A percentile compares a stretch with the other conserved stretches of the same genome.
phyloP scores from a whole-genome alignment of 2,113 vertebrate species.

The Emydura subglobosa region DNA sequence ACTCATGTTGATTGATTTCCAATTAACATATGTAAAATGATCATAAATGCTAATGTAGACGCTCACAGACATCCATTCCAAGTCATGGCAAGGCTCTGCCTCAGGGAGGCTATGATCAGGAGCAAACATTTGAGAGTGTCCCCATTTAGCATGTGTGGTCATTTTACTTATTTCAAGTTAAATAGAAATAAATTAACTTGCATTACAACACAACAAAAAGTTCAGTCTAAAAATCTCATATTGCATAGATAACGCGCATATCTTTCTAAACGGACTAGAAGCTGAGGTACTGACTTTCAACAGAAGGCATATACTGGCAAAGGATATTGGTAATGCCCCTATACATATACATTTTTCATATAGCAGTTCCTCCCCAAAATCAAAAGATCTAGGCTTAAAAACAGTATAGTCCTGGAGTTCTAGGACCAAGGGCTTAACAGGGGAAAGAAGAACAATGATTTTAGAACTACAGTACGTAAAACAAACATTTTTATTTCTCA shows the following conservation, averaged over 20 bases:
- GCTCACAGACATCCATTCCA: not conserved
- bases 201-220: not conserved
- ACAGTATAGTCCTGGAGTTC: not conserved
- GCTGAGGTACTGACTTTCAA: not conserved
- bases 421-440: not conserved
- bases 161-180: not conserved
- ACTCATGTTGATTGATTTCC: not conserved
- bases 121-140: conserved; percentile 5
- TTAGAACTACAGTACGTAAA: not conserved
- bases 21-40: not conserved
- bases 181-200: conserved; percentile 12
- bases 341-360: not conserved
- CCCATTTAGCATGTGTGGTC: not conserved
- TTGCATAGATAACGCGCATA: not conserved
- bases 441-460: not conserved
- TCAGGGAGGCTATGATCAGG: not conserved
- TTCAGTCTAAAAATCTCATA: not conserved
- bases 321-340: not conserved
- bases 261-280: not conserved
- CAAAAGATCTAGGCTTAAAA: not conserved
- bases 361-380: not conserved
- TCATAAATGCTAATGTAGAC: not conserved
- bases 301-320: not conserved
- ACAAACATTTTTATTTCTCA: not conserved
- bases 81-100: not conserved